Evolutionary conservation across 92 coral and sea anemone species (phyloP).

Genomic region (Montipora capitata): DNA sequence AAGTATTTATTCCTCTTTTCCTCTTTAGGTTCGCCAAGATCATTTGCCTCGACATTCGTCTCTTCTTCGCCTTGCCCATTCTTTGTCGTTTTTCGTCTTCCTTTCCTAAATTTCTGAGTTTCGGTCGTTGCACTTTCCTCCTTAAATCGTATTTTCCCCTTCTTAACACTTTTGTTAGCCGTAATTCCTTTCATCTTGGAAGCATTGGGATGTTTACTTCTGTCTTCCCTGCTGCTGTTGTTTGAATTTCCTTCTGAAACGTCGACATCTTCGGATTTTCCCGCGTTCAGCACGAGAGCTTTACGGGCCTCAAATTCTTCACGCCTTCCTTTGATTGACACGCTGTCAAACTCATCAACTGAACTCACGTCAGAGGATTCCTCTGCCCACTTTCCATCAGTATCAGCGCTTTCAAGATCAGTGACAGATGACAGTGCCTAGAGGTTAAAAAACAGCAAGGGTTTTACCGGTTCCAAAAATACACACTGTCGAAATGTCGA

Average conservation of each 20-base stretch:
- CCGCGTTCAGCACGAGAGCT: slow-evolving; percentile 18
- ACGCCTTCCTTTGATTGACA: slow-evolving; percentile 72
- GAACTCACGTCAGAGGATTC: slow-evolving; percentile 86
- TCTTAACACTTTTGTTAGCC: slow-evolving; percentile 59
- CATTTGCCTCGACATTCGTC: slow-evolving; percentile 62
- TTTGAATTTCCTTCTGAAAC: neutral
- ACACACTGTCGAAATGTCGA: too few relatives aligned
- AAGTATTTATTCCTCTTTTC: slow-evolving; percentile 83
- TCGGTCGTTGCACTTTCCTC: slow-evolving; percentile 61
- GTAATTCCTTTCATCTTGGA: slow-evolving; percentile 39
- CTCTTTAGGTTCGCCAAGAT: slow-evolving; percentile 54
- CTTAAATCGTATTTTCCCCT: slow-evolving; percentile 76
- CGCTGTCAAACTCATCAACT: slow-evolving; percentile 77
- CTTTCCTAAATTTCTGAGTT: slow-evolving; percentile 41
- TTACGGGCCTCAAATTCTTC: slow-evolving; percentile 42
- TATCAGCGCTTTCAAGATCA: slow-evolving; percentile 52
- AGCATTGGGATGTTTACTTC: neutral
- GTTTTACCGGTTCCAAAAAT: too few relatives aligned
- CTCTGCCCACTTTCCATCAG: slow-evolving; percentile 91
- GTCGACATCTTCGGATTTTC: slow-evolving; percentile 22
- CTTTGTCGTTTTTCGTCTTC: slow-evolving; percentile 22
- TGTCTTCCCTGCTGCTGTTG: neutral
- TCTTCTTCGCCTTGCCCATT: slow-evolving; percentile 57
- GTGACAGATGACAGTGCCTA: slow-evolving; percentile 80
- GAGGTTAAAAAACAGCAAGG: neutral